phyloP scores from a whole-genome alignment of 2,888 invertebrate species.

The Polydesmus complanatus region DNA sequence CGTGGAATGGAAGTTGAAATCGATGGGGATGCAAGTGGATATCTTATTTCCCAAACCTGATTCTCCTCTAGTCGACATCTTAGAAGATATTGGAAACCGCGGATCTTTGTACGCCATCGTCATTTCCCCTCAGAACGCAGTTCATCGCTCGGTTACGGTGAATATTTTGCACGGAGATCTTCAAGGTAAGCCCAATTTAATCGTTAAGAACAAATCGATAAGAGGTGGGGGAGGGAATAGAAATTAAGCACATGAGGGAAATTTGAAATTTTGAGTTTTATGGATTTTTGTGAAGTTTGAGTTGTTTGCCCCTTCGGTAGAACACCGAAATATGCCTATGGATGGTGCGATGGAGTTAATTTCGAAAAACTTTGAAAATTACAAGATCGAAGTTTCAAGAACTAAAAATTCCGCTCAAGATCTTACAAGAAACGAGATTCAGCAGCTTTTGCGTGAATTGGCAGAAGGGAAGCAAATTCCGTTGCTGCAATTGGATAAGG shows the following conservation, averaged over 20 bases:
- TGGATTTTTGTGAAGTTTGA: no score
- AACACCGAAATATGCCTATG: slow-evolving; percentile 90
- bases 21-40: slow-evolving; percentile 64
- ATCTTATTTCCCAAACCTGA: slow-evolving; percentile 83
- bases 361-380: slow-evolving; percentile 36
- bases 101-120: slow-evolving; percentile 80
- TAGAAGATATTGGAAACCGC: slow-evolving; percentile 76
- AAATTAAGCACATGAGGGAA: no score
- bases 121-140: slow-evolving; percentile 70
- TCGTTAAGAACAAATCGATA: no score
- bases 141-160: slow-evolving; percentile 70
- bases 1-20: slow-evolving; percentile 65
- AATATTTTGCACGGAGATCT: slow-evolving; percentile 66
- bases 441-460: slow-evolving; percentile 55
- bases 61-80: slow-evolving; percentile 52
- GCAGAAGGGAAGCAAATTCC: slow-evolving; percentile 67
- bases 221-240: no score
- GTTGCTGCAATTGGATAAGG: slow-evolving; percentile 60
- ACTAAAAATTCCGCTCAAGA: slow-evolving; percentile 2
- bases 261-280: no score
- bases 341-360: slow-evolving; percentile 76
- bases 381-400: slow-evolving; percentile 25
- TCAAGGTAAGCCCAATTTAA: slow-evolving; percentile 15
- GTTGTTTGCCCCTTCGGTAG: slow-evolving; percentile 38
- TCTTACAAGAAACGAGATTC: slow-evolving; percentile 39